These are phyloP conservation scores for Pollimyrus isidori DNA, from an alignment of 2,113 vertebrate genomes.

Conservation along the genomic window DNA sequence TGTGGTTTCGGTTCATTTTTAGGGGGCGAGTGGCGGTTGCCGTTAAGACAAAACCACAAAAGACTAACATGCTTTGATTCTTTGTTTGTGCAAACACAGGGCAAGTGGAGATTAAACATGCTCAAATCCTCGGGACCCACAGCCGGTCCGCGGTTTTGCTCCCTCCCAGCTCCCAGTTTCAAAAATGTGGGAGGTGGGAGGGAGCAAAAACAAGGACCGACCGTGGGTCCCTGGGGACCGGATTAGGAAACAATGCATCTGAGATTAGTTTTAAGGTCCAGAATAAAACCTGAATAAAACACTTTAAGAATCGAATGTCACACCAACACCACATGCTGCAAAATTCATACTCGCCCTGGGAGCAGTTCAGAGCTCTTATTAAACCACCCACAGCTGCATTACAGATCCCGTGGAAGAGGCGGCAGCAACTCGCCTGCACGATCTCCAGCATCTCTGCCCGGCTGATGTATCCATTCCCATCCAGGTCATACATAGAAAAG, in stretches of 20 bases:
- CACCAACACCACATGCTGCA: background rate
- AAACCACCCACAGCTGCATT: background rate
- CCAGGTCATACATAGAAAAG: conserved; percentile 70
- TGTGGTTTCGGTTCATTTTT: background rate
- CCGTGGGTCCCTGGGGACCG: background rate
- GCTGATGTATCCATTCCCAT: conserved; percentile 67
- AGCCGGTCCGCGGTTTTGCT: background rate
- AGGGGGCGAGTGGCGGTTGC: background rate
- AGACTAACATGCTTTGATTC: background rate
- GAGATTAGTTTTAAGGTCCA: background rate
- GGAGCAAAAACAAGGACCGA: background rate
- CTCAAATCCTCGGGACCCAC: background rate
- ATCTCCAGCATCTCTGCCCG: conserved; percentile 69
- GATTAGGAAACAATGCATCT: background rate
- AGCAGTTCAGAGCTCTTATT: background rate
- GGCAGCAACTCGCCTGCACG: conserved; percentile 54
- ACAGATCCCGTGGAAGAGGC: background rate
- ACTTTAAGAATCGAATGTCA: background rate
- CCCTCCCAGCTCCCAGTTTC: background rate
- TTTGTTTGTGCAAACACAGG: background rate
- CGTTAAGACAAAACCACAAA: background rate
- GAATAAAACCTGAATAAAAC: background rate
- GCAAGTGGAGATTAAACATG: background rate
- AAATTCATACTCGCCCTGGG: background rate
- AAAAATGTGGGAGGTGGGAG: background rate